Base-by-base conservation (phyloP, 2,888 invertebrate species). In the Spisula solida region DNA sequence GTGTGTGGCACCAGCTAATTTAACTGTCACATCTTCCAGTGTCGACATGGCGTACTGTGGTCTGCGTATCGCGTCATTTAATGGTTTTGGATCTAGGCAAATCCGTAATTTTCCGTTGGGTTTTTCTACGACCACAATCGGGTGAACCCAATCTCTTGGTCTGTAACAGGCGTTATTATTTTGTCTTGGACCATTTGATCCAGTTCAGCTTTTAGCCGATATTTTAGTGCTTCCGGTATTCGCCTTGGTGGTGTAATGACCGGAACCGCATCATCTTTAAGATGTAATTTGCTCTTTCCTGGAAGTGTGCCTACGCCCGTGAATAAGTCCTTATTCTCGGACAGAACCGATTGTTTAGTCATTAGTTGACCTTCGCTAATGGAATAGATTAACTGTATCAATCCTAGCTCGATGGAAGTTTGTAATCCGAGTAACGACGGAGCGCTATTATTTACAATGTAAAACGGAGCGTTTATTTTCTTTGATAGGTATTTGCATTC, bases 241-340 rank as follows among this genome's bases (percentile, higher is more conserved):
- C 81, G 56, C 34, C 85, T 55, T 2, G 80, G 80, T n/a, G 80
- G 80, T n/a, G 79, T 55, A 12, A 87, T 78, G 14, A 87, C 87
- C 1, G 90, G 90, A 6, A 66, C 47, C 29, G 82, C 81, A 4
- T 84, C 48, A n/a, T 66, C 81, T 10, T 55, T n/a, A 0, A 90
- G 18, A 25, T 86, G 80, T 12, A 88, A 48, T 60, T 85, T 79
- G 82, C 48, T 82, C 29, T 87, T 55, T 6, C 87, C 88, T 16
- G 91, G 91, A 18, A 91, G 60, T 4, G 82, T 47, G 5, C 88
- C 87, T 66, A 88, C 82, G n/a, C 91, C 91, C 16, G 85, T 55
- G 34, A 89, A 91, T 12, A 91, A 18, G 18, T 89, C 81, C 0
- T 25, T 16, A 51, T 84, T 89, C 6, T 90, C 87, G 18, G 29